Conservation (phyloP, 2,888 invertebrate genomes). For the Salticus scenicus region DNA sequence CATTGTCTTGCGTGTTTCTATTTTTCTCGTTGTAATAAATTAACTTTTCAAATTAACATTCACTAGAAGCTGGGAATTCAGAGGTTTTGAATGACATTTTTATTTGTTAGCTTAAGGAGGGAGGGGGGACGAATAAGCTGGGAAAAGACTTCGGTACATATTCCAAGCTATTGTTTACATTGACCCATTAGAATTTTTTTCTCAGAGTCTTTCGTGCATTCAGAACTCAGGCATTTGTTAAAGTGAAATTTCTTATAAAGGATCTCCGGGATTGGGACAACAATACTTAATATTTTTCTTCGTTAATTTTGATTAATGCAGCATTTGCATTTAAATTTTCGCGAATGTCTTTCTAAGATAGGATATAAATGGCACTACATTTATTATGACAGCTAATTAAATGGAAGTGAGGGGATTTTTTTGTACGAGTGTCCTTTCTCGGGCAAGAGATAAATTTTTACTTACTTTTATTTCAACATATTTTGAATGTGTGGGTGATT, state of each 20-base stretch:
- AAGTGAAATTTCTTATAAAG: not conserved
- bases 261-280: not conserved
- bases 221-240: not conserved
- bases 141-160: too few species aligned
- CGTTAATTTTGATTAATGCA: not conserved
- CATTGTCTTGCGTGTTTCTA: conserved; percentile 29
- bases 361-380: not conserved
- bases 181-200: conserved; percentile 3
- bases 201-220: conserved; percentile 33
- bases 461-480: too few species aligned
- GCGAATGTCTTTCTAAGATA: not conserved
- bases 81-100: conserved; percentile 33
- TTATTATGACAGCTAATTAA: not conserved
- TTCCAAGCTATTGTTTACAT: conserved; percentile 40
- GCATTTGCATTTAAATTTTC: not conserved
- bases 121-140: conserved; percentile 12
- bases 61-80: conserved; percentile 22
- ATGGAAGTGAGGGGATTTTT: not conserved
- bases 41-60: conserved; percentile 56
- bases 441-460: too few species aligned
- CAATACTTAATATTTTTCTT: not conserved
- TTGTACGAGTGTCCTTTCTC: too few species aligned
- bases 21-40: conserved; percentile 31
- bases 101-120: not conserved
- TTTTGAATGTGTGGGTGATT: too few species aligned